A percentile compares a stretch with the other conserved stretches of the same genome.
Evolutionary conservation across 2,797 vertebrate genomes (phyloP).

Genomic region (Fundulus diaphanus): DNA sequence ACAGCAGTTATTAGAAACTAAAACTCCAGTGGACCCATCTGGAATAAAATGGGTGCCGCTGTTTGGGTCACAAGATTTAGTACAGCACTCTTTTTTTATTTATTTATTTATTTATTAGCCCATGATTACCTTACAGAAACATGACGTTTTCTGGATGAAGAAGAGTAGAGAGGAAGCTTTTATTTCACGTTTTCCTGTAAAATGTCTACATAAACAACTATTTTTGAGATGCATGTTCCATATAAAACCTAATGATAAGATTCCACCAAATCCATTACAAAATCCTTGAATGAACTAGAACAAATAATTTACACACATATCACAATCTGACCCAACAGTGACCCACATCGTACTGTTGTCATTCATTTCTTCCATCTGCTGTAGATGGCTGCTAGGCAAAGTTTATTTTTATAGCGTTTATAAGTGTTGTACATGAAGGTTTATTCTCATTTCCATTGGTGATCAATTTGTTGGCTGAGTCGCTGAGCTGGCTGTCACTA

Average conservation of each 20-base stretch:
- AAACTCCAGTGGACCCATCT: neutral
- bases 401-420: too few relatives aligned
- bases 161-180: neutral
- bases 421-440: too few relatives aligned
- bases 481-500: too few relatives aligned
- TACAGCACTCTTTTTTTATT: neutral
- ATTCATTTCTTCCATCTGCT: neutral
- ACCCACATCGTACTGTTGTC: neutral
- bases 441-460: too few relatives aligned
- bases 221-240: neutral
- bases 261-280: neutral
- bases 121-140: neutral
- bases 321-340: neutral
- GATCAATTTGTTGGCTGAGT: too few relatives aligned
- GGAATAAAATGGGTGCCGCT: neutral
- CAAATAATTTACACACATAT: neutral
- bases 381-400: neutral
- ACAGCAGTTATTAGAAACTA: neutral
- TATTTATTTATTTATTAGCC: too few relatives aligned
- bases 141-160: too few relatives aligned
- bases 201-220: neutral
- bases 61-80: neutral
- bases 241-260: neutral
- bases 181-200: neutral
- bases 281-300: neutral